Base-by-base conservation (phyloP, 2,888 invertebrate species). In the Epirrita christyi region DNA sequence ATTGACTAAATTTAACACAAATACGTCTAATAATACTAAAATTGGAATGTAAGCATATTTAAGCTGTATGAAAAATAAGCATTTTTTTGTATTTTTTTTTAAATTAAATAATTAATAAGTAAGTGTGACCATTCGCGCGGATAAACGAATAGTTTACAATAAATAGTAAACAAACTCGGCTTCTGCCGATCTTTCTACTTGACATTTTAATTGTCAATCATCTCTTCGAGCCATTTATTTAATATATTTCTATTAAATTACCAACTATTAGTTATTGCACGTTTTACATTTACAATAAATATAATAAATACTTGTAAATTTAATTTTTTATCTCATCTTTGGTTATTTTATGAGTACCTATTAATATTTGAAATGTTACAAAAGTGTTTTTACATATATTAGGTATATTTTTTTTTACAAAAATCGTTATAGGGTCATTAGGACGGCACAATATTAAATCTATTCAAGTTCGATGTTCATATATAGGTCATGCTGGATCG, bases 221-320 rank as follows among this genome's bases (percentile, higher is more conserved):
- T 78, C 86, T 86, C 86, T 86, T 80, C 86, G 85, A 88, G 86
- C 85, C 85, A 87, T 85, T 75, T 68, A 65, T 83, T 79, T 67
- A 87, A 86, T 89, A 87, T 87, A 86, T 88, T 88, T 88, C 87
- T 80, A 85, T 85, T 89, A 88, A 88, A 88, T 92, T 91, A 91
- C 85, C 81, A 86, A 76, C 91, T 92, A 92, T 92, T 87, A 90
- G 83, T 92, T 92, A 92, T 92, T 92, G 92, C 92, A 92, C 92
- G 85, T 89, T 92, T 92, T 92, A 91, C 85, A 90, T 89, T 89
- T 88, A 90, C 85, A 90, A 91, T 92, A 91, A 90, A 92, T 91
- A 91, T 90, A 92, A n/a, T 91, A 91, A 91, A 90, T 92, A 92
- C 88, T 92, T 92, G 90, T 90, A 91, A 89, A 89, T 90, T 90